These are phyloP conservation scores for Tinamus major DNA, from an alignment of 2,797 vertebrate species.

Conservation along the genomic window DNA sequence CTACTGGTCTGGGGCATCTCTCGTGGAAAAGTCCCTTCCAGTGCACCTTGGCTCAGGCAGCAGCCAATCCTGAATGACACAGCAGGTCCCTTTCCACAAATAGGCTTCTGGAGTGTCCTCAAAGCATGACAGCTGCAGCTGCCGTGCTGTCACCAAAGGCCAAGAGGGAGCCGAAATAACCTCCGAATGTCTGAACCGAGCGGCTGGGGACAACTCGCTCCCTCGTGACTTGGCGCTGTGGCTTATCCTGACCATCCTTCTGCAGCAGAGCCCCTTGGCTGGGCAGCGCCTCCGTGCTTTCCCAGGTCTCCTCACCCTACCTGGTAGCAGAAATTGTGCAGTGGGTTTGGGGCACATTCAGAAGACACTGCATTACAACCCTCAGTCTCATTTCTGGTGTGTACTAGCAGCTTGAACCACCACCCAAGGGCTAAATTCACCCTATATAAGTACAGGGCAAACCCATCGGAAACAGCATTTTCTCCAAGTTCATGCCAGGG, in stretches of 20 bases:
- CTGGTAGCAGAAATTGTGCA: neutral
- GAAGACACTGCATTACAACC: neutral
- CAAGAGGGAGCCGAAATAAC: neutral
- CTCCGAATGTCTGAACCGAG: neutral
- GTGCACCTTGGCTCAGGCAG: neutral
- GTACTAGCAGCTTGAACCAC: neutral
- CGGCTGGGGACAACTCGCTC: neutral
- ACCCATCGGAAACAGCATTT: neutral
- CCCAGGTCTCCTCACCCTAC: accelerated
- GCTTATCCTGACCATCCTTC: neutral
- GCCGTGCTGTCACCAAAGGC: neutral
- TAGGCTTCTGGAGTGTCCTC: neutral
- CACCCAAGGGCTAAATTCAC: neutral
- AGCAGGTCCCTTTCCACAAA: neutral
- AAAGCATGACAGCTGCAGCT: neutral
- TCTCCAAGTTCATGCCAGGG: neutral
- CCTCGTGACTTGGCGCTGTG: too few species aligned
- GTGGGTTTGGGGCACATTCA: neutral
- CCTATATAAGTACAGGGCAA: neutral
- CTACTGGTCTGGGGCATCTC: neutral
- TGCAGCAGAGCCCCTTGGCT: neutral
- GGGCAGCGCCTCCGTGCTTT: neutral
- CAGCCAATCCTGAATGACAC: neutral
- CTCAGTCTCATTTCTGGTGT: neutral
- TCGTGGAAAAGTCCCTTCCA: too few species aligned